Evolutionary conservation across 2,797 vertebrate species (phyloP), one percentile per base, ranked within the genome.

Genomic region (Siniperca scherzeri): DNA sequence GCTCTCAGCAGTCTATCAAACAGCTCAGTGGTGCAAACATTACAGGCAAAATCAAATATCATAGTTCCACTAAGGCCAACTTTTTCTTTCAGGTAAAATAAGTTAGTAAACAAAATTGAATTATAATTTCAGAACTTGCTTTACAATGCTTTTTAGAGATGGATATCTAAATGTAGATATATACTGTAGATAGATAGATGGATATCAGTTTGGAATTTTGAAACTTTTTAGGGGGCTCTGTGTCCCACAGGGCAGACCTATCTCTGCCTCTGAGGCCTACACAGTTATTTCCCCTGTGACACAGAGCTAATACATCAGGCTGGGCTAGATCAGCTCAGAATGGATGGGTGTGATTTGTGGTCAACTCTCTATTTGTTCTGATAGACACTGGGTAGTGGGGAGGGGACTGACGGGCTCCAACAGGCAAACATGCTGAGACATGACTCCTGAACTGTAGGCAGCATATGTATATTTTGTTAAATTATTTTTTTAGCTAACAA

Each of bases 321-420:
- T 42, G 21, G 77, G 44, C 68, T 78, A 61, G 89, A 90, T 91
- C 53, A 67, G 61, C 81, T 82, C 86, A 88, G 75, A 91, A 90
- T 86, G 42, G 74, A 72, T 67, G 59, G 40, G 19, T 77, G 83
- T 87, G 86, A 94, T 94, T 90, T 90, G 87, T 91, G 83, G 77
- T 84, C 44, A 46, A 65, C 68, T 75, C 82, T 88, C 74, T 87
- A 68, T 89, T 89, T 90, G 91, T 82, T 88, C 84, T 85, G 67
- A 90, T 57, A 81, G 83, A 74, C 79, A 66, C n/a, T 68, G 66
- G 21, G 44, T 67, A 55, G 67, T 2, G 16, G 46, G 76, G 74
- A 80, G 62, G 80, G 78, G 80, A 53, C 60, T 77, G 80, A 78
- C 44, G 57, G 40, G 11, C 60, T 88, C 55, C 67, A 90, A 82